Conservation (phyloP, 2,113 vertebrate species). For the Puffinus mauretanicus region DNA sequence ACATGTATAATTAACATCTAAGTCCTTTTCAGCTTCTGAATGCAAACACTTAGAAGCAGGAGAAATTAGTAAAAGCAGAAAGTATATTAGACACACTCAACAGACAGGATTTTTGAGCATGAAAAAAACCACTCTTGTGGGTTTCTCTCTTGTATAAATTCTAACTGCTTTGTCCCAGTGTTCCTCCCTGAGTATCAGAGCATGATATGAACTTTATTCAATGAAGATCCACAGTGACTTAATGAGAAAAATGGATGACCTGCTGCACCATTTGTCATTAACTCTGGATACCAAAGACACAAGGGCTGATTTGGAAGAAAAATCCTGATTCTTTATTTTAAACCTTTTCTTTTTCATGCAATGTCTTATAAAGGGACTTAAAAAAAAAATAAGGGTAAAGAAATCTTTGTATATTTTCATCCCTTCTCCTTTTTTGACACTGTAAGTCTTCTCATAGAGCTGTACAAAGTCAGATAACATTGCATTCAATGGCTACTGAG, state of each 20-base stretch:
- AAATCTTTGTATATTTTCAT: not conserved
- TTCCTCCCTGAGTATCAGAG: not conserved
- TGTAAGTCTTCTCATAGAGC: not conserved
- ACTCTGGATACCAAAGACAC: not conserved
- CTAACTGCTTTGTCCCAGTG: not conserved
- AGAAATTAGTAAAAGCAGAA: slow-evolving; percentile 18
- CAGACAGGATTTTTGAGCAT: not conserved
- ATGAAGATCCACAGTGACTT: not conserved
- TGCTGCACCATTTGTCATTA: not conserved
- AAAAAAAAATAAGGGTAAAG: not conserved
- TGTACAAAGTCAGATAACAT: not conserved
- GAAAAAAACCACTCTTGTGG: not conserved
- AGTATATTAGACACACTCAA: not conserved
- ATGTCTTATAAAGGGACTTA: not conserved
- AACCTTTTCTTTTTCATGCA: not conserved
- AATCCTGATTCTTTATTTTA: not conserved
- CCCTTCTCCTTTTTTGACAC: not conserved
- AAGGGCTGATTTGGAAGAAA: not conserved
- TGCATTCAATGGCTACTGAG: not conserved
- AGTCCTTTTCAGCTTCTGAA: slow-evolving; percentile 32
- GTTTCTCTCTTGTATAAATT: not conserved
- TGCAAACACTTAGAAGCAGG: slow-evolving; percentile 7
- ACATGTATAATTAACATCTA: not conserved
- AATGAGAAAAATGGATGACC: not conserved
- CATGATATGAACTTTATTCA: not conserved